These are phyloP conservation scores for Orthosia incerta DNA, from an alignment of 2,888 invertebrate species.

Conservation along the genomic window DNA sequence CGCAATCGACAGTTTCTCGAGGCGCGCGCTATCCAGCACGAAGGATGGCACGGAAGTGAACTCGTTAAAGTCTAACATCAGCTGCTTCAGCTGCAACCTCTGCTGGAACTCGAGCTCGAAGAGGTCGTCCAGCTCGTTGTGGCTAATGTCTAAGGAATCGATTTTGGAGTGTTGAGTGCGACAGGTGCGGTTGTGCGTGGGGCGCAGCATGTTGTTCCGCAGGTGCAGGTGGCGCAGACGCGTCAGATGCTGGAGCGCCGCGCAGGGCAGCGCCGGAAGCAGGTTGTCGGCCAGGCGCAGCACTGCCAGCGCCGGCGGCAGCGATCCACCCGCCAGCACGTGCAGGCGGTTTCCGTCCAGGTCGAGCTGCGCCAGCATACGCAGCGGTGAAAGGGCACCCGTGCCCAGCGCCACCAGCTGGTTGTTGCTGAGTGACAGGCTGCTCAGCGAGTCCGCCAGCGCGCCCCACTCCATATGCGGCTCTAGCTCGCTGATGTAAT, in stretches of 20 bases:
- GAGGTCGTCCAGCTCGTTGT: constrained; percentile 93
- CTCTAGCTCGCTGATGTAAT: constrained; percentile 90
- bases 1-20: constrained; percentile 94
- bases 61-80: constrained; percentile 95
- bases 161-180: constrained; percentile 89
- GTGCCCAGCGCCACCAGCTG: constrained; percentile 89
- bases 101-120: constrained; percentile 92
- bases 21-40: constrained; percentile 92
- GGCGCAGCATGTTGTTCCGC: constrained; percentile 81
- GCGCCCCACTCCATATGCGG: constrained; percentile 92
- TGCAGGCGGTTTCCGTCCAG: constrained; percentile 93
- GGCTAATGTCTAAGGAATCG: constrained; percentile 95
- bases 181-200: constrained; percentile 70
- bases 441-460: constrained; percentile 93
- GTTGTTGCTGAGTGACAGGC: constrained; percentile 95
- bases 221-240: constrained; percentile 93
- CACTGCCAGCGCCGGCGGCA: constrained; percentile 92
- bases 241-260: constrained; percentile 88
- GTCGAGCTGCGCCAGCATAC: constrained; percentile 90
- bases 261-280: constrained; percentile 91
- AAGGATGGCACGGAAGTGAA: constrained; percentile 92
- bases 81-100: constrained; percentile 93
- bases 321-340: constrained; percentile 89
- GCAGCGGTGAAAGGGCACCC: constrained; percentile 92
- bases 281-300: constrained; percentile 93